Conservation (phyloP, 2,797 vertebrate species). For the Periophthalmus magnuspinnatus region DNA sequence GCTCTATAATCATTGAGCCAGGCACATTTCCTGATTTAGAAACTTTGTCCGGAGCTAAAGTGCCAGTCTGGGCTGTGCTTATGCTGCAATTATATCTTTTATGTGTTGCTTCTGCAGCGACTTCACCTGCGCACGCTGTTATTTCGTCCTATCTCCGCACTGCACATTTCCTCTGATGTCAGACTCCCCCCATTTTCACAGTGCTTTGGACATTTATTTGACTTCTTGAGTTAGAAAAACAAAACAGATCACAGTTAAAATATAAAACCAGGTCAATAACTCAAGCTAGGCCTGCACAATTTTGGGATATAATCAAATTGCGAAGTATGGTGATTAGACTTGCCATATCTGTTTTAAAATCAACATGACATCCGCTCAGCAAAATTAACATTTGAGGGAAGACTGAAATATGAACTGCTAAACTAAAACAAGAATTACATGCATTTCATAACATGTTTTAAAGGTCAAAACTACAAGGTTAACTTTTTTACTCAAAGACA, state of each 20-base stretch:
- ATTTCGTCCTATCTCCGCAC: slow-evolving; percentile 32
- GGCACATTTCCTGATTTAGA: slow-evolving; percentile 45
- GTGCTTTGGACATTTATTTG: slow-evolving; percentile 1
- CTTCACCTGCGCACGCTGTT: slow-evolving; percentile 45
- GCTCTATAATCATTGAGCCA: slow-evolving; percentile 42
- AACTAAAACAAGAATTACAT: too few relatives aligned
- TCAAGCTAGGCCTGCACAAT: too few relatives aligned
- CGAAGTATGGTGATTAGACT: too few relatives aligned
- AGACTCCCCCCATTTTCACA: slow-evolving; percentile 25
- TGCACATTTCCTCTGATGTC: slow-evolving; percentile 45
- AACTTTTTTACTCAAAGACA: too few relatives aligned
- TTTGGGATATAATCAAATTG: too few relatives aligned
- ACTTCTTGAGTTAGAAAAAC: slow-evolving; percentile 12
- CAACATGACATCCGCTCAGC: too few relatives aligned
- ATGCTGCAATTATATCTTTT: slow-evolving; percentile 48
- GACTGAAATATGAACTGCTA: too few relatives aligned
- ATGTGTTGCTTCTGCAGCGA: slow-evolving; percentile 44
- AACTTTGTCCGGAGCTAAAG: slow-evolving; percentile 37
- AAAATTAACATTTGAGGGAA: too few relatives aligned
- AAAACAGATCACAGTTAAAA: slow-evolving; percentile 11
- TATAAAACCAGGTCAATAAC: not conserved
- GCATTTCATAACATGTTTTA: too few relatives aligned
- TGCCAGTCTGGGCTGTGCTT: slow-evolving; percentile 44
- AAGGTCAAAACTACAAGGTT: too few relatives aligned
- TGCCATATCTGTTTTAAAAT: too few relatives aligned